Base-by-base conservation (phyloP, 53 echinoderm and acorn worm genomes). In the Echinarachnius parma region DNA sequence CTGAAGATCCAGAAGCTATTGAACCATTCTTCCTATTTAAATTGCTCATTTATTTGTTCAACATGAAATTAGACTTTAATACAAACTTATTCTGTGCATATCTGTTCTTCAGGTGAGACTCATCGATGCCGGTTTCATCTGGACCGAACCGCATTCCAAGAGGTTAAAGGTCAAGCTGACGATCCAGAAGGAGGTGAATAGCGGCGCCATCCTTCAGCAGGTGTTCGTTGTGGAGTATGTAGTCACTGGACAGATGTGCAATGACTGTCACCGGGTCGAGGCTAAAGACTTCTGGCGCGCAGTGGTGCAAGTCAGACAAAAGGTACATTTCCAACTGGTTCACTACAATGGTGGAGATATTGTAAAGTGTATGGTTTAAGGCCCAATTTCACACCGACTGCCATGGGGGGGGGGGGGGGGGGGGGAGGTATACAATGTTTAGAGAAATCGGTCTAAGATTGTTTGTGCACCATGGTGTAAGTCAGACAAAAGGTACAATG, bases 201-300 rank as follows among this genome's bases (percentile, higher is more conserved):
- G 90, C n/a, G 90, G 95, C 0, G 82, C 95, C 30, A 62, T 95
- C 61, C 50, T 95, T 9, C 87, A 95, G 76, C 95, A 95, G 75
- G 87, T 90, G 30, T 95, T 95, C 19, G 53, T 95, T 3, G 95
- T 95, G 2, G 95, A 95, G 80, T 95, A 82, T 59, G 67, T 84
- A 7, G 87, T 95, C 26, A 84, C 87, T 78, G 84, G 75, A 34
- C 90, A 95, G 82, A 95, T 95, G 95, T 95, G 95, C 44, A 79
- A 72, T 1, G 95, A 95, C 20, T 95, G 95, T 60, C 95, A 90
- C 55, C 77, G 95, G 0, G 90, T 95, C 0, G 95, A 90, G 55
- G 95, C 95, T 13, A 94, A 95, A 34, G 95, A 95, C 64, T 95
- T 86, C 82, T 95, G 95, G 95, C 84, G 87, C 28, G 95, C 95